Base-by-base conservation (phyloP, 2,888 invertebrate genomes). In the Scrobipalpa atriplicella region DNA sequence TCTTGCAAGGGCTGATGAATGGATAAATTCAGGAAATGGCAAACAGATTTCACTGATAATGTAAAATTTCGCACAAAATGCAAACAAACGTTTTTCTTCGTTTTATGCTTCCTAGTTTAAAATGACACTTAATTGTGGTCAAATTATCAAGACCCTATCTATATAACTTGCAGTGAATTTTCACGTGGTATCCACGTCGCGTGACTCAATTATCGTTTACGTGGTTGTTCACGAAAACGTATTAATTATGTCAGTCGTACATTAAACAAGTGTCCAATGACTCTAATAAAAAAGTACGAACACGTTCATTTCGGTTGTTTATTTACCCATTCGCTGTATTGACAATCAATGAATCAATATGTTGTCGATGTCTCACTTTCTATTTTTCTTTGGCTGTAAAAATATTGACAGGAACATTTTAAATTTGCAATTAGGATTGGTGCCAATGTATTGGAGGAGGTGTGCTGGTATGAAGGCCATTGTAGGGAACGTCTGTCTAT, bases 371-470 rank as follows among this genome's bases (percentile, higher is more conserved):
- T n/a, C 16, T 58, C n/a, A 29, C 58, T 58, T 58, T 58, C 58
- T 61, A 41, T 47, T 47, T 47, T 9, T 47, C 16, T 43, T 43
- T 13, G 13, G 43, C 43, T 47, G 47, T 16, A 16, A 47, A 47
- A 43, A 13, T 13, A 43, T 43, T 3, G 43, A 43, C 13, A 13
- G 47, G 16, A 47, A 47, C 16, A 47, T 47, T 47, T 47, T 47
- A 16, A 47, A 47, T n/a, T 47, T 47, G 47, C 16, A 21, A 51
- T 63, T 63, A 51, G 63, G 51, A 16, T 7, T 18, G 51, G 8
- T 52, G 63, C 63, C 63, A 63, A 36, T 47, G 47, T 29, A 21
- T 29, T 56, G 29, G 29, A 38, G 18, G 66, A 67, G 21, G 54
- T 56, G 19, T 13, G 29, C 13, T 56, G 21, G 13, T 52, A 8